Percentiles rank a stretch among this genome's conserved stretches.
phyloP scores from a whole-genome alignment of 2,113 vertebrate species.

The Pontoporia blainvillei region DNA sequence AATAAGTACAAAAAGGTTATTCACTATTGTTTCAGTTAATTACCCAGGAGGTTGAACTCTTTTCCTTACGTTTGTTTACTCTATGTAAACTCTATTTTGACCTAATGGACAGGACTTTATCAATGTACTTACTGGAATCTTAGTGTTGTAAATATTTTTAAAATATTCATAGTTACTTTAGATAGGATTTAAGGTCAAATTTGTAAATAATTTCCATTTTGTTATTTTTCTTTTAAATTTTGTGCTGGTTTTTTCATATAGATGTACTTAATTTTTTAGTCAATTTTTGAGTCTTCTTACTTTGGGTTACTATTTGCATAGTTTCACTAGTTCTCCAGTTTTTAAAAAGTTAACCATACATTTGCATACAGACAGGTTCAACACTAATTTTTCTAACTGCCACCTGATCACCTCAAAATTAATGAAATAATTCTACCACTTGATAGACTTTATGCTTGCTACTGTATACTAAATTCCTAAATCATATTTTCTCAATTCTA shows the following conservation, averaged over 20 bases:
- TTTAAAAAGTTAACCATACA: conserved; percentile 31
- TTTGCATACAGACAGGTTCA: neutral
- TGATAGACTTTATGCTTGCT: neutral
- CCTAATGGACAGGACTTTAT: neutral
- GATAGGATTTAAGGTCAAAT: neutral
- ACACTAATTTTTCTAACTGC: neutral
- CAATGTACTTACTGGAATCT: neutral
- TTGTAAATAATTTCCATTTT: conserved; percentile 31
- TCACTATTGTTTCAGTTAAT: conserved; percentile 39
- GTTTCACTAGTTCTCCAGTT: neutral
- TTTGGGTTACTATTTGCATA: conserved; percentile 35
- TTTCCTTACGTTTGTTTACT: neutral
- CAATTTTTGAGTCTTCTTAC: neutral
- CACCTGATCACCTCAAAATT: conserved; percentile 10
- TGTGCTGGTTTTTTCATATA: conserved; percentile 6
- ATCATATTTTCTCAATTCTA: neutral
- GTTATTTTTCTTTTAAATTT: neutral
- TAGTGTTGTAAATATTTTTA: conserved; percentile 3
- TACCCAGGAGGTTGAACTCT: neutral
- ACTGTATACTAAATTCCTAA: conserved; percentile 26
- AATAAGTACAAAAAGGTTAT: neutral
- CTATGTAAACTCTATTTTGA: neutral
- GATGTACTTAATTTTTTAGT: conserved; percentile 12
- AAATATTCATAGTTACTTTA: neutral
- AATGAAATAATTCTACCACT: conserved; percentile 31